Conservation (phyloP, 2,888 invertebrate genomes). For the Camptogramma bilineatum region DNA sequence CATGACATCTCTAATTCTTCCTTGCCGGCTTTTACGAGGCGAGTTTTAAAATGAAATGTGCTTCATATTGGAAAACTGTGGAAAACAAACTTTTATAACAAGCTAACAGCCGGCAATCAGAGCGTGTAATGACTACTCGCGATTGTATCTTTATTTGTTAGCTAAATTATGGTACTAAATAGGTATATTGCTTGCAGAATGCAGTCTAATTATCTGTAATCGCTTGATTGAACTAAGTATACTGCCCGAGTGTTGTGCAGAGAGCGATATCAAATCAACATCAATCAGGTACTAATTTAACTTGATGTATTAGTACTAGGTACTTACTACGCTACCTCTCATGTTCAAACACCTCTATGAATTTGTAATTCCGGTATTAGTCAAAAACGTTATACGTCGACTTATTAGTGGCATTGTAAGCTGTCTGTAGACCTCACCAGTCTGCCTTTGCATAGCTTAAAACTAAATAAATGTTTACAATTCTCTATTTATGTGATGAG, state of each 20-base stretch:
- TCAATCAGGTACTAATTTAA: constrained; percentile 64
- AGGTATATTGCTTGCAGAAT: constrained; percentile 6
- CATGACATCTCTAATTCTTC: constrained; percentile 65
- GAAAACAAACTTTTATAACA: constrained; percentile 43
- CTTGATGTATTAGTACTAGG: constrained; percentile 41
- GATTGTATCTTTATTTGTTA: constrained; percentile 2
- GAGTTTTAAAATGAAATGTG: constrained; percentile 47
- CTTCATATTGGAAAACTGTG: constrained; percentile 37
- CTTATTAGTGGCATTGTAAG: too few species aligned
- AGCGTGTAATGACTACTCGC: constrained; percentile 11
- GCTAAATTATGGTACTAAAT: background rate
- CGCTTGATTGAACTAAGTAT: constrained; percentile 8
- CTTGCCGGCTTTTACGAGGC: constrained; percentile 50
- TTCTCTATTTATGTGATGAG: too few species aligned
- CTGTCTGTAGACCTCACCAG: too few species aligned
- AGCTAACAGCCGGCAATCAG: constrained; percentile 21
- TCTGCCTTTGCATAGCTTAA: too few species aligned
- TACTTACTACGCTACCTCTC: constrained; percentile 49
- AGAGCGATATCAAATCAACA: constrained; percentile 42
- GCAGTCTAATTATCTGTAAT: constrained; percentile 2
- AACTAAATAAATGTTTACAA: too few species aligned
- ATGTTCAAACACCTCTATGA: constrained; percentile 44
- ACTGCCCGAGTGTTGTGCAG: background rate
- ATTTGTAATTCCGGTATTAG: constrained; percentile 22
- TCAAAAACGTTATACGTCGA: constrained; percentile 10